phyloP scores from a whole-genome alignment of 2,888 invertebrate species.

The Orthonychiurus folsomi region DNA sequence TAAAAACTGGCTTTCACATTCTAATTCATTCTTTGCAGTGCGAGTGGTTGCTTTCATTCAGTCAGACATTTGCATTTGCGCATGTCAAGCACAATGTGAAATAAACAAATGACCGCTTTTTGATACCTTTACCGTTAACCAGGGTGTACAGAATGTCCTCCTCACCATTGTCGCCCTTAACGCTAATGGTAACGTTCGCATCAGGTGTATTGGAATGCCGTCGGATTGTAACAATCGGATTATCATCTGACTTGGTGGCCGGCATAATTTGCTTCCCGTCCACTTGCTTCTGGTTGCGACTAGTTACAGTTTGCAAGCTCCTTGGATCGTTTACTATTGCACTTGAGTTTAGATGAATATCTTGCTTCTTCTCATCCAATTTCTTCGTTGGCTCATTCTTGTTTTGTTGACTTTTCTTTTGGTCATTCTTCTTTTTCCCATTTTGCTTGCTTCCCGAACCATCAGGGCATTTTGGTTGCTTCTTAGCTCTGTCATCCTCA shows the following conservation, averaged over 20 bases:
- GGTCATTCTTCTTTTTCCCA: neutral
- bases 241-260: neutral
- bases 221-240: conserved; percentile 57
- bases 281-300: too few relatives aligned
- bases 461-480: too few relatives aligned
- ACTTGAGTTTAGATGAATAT: neutral
- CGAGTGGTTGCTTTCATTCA: too few relatives aligned
- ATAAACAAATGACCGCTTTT: too few relatives aligned
- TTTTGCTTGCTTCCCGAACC: too few relatives aligned
- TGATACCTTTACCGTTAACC: too few relatives aligned
- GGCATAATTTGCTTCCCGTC: neutral
- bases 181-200: conserved; percentile 66
- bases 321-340: neutral
- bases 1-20: too few relatives aligned
- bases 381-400: neutral
- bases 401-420: neutral
- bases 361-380: neutral
- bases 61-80: too few relatives aligned
- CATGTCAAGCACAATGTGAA: too few relatives aligned
- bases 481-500: too few relatives aligned
- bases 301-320: too few relatives aligned
- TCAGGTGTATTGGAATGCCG: conserved; percentile 46
- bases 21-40: too few relatives aligned
- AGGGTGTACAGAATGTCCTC: conserved; percentile 65
- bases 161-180: conserved; percentile 63